phyloP scores from a whole-genome alignment of 2,113 vertebrate genomes.

The Pedionomus torquatus region DNA sequence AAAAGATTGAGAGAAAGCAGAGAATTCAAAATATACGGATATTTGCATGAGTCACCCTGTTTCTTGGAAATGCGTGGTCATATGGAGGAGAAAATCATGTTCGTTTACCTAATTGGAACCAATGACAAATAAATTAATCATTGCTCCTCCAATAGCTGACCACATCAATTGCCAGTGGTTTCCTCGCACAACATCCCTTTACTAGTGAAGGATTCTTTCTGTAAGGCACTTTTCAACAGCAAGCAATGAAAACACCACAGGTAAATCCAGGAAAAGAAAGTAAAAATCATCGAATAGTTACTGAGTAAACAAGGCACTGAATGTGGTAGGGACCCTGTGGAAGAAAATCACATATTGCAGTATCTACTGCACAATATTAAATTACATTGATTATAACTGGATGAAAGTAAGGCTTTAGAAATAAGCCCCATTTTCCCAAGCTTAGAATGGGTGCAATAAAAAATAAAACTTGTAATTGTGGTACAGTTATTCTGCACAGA shows the following conservation, averaged over 20 bases:
- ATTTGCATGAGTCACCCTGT: not conserved
- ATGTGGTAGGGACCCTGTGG: not conserved
- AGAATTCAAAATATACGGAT: not conserved
- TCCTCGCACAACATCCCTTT: not conserved
- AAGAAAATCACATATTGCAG: not conserved
- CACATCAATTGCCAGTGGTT: not conserved
- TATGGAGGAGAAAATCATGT: not conserved
- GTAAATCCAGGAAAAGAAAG: not conserved
- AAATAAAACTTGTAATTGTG: not conserved
- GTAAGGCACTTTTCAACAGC: not conserved
- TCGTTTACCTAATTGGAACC: not conserved
- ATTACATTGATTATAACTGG: not conserved
- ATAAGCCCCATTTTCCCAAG: not conserved
- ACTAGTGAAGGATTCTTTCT: not conserved
- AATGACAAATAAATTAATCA: not conserved
- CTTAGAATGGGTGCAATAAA: not conserved
- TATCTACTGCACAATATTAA: not conserved
- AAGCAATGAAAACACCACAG: not conserved
- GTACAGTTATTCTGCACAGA: not conserved
- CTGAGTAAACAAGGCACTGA: not conserved
- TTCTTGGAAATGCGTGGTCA: not conserved
- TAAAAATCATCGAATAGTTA: not conserved
- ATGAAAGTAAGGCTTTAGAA: not conserved
- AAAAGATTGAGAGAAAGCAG: not conserved
- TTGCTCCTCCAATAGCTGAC: not conserved